A percentile compares a stretch with the other conserved stretches of the same genome.
These are phyloP conservation scores for Isoperla grammatica DNA, from an alignment of 2,888 invertebrate species.

Conservation along the genomic window DNA sequence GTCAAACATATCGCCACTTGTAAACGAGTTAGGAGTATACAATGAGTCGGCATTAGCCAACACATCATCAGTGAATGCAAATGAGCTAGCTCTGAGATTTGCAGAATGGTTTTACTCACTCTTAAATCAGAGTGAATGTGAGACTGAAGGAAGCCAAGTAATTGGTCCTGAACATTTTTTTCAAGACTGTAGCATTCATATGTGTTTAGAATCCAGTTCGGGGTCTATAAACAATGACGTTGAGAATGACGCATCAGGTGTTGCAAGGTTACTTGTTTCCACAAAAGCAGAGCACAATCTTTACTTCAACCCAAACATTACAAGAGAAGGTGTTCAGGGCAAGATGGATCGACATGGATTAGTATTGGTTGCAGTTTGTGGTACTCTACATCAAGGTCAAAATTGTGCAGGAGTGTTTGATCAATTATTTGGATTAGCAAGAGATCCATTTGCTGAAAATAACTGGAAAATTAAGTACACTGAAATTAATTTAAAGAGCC, in stretches of 20 bases:
- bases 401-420: conserved; percentile 58
- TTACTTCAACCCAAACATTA: conserved; percentile 56
- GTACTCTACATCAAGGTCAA: conserved; percentile 52
- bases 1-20: too few species aligned
- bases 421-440: conserved; percentile 56
- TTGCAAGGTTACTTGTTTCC: conserved; percentile 42
- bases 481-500: conserved; percentile 45
- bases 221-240: conserved; percentile 36
- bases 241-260: conserved; percentile 39
- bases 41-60: not conserved
- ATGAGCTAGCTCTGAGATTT: conserved; percentile 51
- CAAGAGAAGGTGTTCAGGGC: conserved; percentile 52
- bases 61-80: conserved; percentile 38
- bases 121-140: conserved; percentile 40
- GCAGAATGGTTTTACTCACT: conserved; percentile 53
- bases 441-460: conserved; percentile 56
- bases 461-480: conserved; percentile 64
- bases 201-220: conserved; percentile 37
- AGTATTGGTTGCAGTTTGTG: conserved; percentile 55
- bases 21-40: too few species aligned
- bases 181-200: conserved; percentile 46
- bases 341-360: conserved; percentile 57
- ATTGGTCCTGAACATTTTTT: conserved; percentile 52
- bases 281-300: conserved; percentile 46
- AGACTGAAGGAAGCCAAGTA: conserved; percentile 31